phyloP scores from a whole-genome alignment of 2,113 vertebrate species.

The Semicossyphus pulcher region DNA sequence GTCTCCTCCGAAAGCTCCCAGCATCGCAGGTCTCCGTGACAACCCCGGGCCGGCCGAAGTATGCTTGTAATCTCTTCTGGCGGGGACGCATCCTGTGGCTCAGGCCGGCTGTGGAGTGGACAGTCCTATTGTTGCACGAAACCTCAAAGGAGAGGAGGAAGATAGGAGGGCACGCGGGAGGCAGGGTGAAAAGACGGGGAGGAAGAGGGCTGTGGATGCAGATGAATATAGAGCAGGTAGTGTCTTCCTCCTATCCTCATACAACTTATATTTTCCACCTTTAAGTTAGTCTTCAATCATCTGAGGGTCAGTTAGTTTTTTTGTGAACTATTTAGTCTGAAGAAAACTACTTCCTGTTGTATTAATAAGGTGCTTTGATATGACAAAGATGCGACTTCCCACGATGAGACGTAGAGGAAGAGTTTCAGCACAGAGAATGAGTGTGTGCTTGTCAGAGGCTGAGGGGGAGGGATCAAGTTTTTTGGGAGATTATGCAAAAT shows the following conservation, averaged over 20 bases:
- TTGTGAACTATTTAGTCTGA: neutral
- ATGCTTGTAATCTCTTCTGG: constrained; percentile 76
- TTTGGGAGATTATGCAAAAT: constrained; percentile 85
- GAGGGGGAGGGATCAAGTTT: constrained; percentile 66
- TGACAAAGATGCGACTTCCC: constrained; percentile 5
- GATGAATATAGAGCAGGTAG: constrained; percentile 57
- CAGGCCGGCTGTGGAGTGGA: constrained; percentile 66
- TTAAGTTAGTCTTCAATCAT: no score
- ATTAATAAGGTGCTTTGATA: neutral
- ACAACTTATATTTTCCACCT: neutral
- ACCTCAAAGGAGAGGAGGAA: constrained; percentile 68
- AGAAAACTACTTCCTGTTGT: neutral
- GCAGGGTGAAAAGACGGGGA: constrained; percentile 38
- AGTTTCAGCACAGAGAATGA: constrained; percentile 12
- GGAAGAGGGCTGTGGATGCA: constrained; percentile 30
- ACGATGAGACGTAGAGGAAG: constrained; percentile 12
- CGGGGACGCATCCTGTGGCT: constrained; percentile 62
- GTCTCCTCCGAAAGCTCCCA: constrained; percentile 15
- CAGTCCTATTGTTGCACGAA: constrained; percentile 68
- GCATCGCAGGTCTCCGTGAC: constrained; percentile 57
- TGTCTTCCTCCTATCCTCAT: constrained; percentile 37
- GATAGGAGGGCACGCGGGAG: constrained; percentile 60
- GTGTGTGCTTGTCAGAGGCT: constrained; percentile 8
- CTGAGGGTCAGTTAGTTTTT: neutral
- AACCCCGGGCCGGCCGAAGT: constrained; percentile 53